Percentiles rank a stretch among this genome's conserved stretches.
Evolutionary conservation across 2,888 invertebrate genomes (phyloP).

Genomic region (Agrotis ipsilon): DNA sequence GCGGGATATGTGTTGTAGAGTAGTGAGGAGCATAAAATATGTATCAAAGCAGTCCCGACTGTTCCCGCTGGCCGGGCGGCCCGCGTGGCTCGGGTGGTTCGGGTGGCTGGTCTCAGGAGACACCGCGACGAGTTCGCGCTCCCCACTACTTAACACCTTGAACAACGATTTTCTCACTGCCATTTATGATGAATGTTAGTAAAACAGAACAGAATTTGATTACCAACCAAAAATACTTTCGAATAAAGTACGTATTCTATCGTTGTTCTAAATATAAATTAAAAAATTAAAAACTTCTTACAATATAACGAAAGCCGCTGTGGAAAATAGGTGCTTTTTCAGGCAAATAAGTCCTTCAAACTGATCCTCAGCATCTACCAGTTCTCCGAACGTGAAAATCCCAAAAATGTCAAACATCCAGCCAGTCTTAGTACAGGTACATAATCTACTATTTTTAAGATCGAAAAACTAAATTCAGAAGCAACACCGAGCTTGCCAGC

Average conservation of each 20-base stretch:
- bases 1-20: constrained; percentile 80
- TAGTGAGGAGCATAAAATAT: constrained; percentile 88
- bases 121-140: constrained; percentile 70
- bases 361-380: background rate
- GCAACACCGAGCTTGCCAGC: background rate
- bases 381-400: background rate
- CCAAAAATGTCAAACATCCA: background rate
- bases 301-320: too few relatives aligned
- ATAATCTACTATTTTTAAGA: background rate
- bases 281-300: too few relatives aligned
- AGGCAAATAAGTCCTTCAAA: too few relatives aligned
- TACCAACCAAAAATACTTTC: too few relatives aligned
- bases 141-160: constrained; percentile 83
- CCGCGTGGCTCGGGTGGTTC: constrained; percentile 10
- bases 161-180: constrained; percentile 74
- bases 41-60: constrained; percentile 88
- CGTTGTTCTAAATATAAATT: too few relatives aligned
- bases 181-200: constrained; percentile 64
- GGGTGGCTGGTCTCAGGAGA: constrained; percentile 72
- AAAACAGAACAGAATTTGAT: too few relatives aligned
- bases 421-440: too few relatives aligned
- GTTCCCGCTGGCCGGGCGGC: constrained; percentile 62
- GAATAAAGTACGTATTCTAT: too few relatives aligned
- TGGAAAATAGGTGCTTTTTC: too few relatives aligned
- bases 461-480: background rate